A percentile compares a stretch with the other conserved stretches of the same genome.
These are phyloP conservation scores for Noctua janthina DNA, from an alignment of 2,888 invertebrate species.

Conservation along the genomic window DNA sequence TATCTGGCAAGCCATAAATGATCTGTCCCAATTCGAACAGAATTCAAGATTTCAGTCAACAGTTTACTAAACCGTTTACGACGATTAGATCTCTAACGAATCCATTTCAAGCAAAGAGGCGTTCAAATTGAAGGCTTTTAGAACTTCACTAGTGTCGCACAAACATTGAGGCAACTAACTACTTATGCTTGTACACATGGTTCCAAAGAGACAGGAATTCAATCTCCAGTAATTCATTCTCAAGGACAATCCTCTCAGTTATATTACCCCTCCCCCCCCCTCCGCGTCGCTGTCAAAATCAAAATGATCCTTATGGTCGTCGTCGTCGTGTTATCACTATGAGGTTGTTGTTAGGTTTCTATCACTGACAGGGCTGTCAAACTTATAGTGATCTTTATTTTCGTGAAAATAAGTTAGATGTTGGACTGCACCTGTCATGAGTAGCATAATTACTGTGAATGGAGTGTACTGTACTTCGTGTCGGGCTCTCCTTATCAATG, in stretches of 20 bases:
- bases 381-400: not conserved
- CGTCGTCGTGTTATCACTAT: too few relatives aligned
- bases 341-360: not conserved
- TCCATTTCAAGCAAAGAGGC: constrained; percentile 17
- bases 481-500: constrained; percentile 1
- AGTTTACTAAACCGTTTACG: constrained; percentile 19
- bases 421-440: not conserved
- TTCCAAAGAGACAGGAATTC: constrained; percentile 30
- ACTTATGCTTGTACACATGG: constrained; percentile 1
- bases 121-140: constrained; percentile 30
- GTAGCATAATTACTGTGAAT: not conserved
- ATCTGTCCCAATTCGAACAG: not conserved
- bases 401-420: not conserved
- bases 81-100: constrained; percentile 18
- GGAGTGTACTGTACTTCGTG: not conserved
- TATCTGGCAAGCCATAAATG: constrained; percentile 4
- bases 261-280: not conserved
- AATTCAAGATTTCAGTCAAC: constrained; percentile 13
- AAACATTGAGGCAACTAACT: constrained; percentile 30
- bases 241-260: not conserved
- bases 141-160: constrained; percentile 12
- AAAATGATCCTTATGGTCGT: not conserved
- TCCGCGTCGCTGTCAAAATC: not conserved
- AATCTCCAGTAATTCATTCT: constrained; percentile 29
- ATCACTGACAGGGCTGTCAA: not conserved